Evolutionary conservation across 2,888 invertebrate species (phyloP), one percentile per base, ranked within the genome.

Genomic region (Micropterix aruncella): DNA sequence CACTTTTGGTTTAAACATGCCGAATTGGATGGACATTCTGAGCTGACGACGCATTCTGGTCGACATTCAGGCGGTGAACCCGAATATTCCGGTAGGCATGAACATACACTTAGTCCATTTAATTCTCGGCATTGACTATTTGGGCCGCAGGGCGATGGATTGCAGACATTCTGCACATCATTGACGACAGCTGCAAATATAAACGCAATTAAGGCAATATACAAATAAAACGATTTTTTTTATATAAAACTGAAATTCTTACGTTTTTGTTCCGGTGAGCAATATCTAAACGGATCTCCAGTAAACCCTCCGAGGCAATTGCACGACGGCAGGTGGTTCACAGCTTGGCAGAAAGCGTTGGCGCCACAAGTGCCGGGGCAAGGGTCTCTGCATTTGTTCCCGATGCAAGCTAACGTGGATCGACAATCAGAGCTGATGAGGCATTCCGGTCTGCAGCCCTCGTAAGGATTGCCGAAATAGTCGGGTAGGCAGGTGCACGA

Each of bases 1-100:
- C 87, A 87, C 59, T 79, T 79, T 59, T 82, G 80, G 63, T 83
- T 83, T 51, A 79, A 73, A 58, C 87, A 87, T 41, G 84, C 83
- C 60, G 70, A 75, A 57, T 80, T 76, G 41, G 73, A 72, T 37
- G 80, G 69, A 62, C 85, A 87, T 56, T 87, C 84, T 2, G 83
- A 77, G 59, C 82, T 83, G 44, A 83, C 77, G 18, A 80, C 70
- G 60, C 88, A 89, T 61, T 87, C 87, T 12, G 85, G 85, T 52
- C 77, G 73, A 57, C 87, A 87, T 47, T 76, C 68, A 15, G 86
- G 85, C 36, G 87, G 86, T 46, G 76, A 76, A 45, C 86, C 86
- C 46, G 70, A 68, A 56, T 80, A 83, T 50, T 79, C 74, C 19
- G 74, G 69, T 46, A 80, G 64, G 57, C 88, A 89, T 12, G 81